Evolutionary conservation across 2,113 vertebrate species (phyloP), one percentile per base, ranked within the genome.

Genomic region (Pseudorhombus dupliciocellatus): DNA sequence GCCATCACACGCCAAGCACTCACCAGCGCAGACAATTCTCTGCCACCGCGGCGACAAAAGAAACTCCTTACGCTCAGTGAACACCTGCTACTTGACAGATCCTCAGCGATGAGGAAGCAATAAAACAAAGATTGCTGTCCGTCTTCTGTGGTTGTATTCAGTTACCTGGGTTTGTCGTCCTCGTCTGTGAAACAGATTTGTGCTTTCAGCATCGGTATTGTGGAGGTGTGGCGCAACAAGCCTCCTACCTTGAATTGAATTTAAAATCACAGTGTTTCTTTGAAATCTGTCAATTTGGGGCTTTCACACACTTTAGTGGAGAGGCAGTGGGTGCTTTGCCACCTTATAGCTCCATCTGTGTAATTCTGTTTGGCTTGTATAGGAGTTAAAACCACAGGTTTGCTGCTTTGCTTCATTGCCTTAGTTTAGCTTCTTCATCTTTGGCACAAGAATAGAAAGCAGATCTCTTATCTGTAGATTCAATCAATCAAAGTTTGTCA

Each of bases 401-500:
- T 69, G 50, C 24, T 56, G 54, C 31, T 72, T 18, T 55, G 51
- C 26, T 58, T 37, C 16, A 30, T 57, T 28, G 37, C 34, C 24
- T 67, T 22, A 4, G 15, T 72, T 84, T 56, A 42, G 22, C 62
- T 52, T 73, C 57, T 65, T 54, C 64, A 16, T 46, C 58, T 65
- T 70, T 12, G 25, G 57, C n/a, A 53, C 34, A 9, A 61, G 37
- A 70, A 77, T 67, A 18, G 4, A 66, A 66, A 57, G 48, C 7
- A 25, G 12, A 21, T 48, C 59, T 54, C 65, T 63, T n/a, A 70
- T 83, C 74, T 73, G 72, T 64, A n/a, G 12, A 68, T 50, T 21
- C 63, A 75, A 59, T 60, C 64, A 37, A 26, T 70, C 42, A 21
- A n/a, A 55, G 31, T 48, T 69, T 40, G 8, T 70, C 14, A 46